Percentiles rank a stretch among this genome's conserved stretches.
Conservation (phyloP, 2,113 vertebrate species). For the Pteropus alecto region DNA sequence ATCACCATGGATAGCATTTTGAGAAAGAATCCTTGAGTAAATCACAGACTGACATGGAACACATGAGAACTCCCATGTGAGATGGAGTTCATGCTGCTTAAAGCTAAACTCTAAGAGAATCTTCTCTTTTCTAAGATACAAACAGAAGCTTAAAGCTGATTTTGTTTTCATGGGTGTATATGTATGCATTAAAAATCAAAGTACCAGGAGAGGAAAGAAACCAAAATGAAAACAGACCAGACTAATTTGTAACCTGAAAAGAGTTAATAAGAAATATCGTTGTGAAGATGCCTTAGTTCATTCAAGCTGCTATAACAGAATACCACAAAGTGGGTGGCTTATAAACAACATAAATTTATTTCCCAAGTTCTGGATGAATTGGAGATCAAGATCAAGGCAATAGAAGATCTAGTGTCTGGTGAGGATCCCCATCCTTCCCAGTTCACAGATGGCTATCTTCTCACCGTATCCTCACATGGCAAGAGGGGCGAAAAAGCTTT, state of each 20-base stretch:
- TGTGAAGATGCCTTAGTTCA: background rate
- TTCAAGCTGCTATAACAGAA: background rate
- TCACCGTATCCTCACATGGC: background rate
- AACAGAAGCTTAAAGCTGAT: slow-evolving; percentile 34
- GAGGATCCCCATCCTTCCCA: background rate
- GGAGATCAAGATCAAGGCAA: background rate
- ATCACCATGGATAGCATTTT: slow-evolving; percentile 75
- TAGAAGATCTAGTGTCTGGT: background rate
- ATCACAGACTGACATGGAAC: slow-evolving; percentile 52
- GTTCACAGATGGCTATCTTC: background rate
- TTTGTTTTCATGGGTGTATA: background rate
- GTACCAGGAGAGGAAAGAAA: background rate
- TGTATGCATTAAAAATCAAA: background rate
- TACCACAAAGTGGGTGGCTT: background rate
- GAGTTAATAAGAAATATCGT: background rate
- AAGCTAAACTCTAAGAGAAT: slow-evolving; percentile 64
- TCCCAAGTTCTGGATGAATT: background rate
- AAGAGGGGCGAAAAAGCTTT: background rate
- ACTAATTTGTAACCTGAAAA: background rate
- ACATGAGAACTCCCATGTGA: slow-evolving; percentile 22
- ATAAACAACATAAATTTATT: background rate
- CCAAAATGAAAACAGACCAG: background rate
- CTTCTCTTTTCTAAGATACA: slow-evolving; percentile 57
- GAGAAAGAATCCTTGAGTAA: slow-evolving; percentile 64
- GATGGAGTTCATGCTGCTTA: background rate